These are phyloP conservation scores for Gallinago nigripennis DNA, from an alignment of 2,797 vertebrate species.

Conservation along the genomic window DNA sequence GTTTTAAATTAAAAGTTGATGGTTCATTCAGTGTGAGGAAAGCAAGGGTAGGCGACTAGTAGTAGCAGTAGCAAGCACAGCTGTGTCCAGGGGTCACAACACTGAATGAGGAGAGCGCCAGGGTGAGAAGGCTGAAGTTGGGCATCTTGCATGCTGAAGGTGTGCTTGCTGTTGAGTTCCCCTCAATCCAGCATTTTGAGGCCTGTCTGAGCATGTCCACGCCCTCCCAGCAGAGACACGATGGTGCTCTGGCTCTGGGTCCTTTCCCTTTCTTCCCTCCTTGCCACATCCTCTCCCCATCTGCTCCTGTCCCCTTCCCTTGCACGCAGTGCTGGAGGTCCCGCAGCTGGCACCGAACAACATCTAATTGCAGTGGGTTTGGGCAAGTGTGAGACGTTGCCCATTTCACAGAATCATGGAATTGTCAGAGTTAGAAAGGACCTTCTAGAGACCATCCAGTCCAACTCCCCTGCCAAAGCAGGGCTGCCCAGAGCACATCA, in stretches of 20 bases:
- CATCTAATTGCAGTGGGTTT: neutral
- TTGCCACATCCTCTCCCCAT: accelerated
- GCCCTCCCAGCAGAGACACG: neutral
- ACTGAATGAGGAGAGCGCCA: neutral
- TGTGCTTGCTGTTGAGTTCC: neutral
- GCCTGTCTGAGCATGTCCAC: neutral
- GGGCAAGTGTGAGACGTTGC: neutral
- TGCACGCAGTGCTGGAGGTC: accelerated
- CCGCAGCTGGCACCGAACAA: neutral
- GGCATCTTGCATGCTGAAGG: neutral
- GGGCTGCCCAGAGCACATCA: too few species aligned
- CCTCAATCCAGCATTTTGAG: neutral
- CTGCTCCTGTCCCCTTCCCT: neutral
- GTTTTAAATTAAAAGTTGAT: neutral
- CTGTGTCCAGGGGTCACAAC: neutral
- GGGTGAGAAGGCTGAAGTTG: neutral
- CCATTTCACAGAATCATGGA: neutral
- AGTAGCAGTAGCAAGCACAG: neutral
- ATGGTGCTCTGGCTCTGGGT: neutral
- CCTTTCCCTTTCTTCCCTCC: neutral
- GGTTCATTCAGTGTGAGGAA: neutral
- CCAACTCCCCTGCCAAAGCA: too few species aligned
- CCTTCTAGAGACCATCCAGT: too few species aligned
- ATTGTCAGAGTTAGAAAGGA: too few species aligned
- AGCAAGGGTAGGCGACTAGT: neutral